A percentile compares a stretch with the other conserved stretches of the same genome.
These are phyloP conservation scores for Ormyrus nitidulus DNA, from an alignment of 2,888 invertebrate species.

Conservation along the genomic window DNA sequence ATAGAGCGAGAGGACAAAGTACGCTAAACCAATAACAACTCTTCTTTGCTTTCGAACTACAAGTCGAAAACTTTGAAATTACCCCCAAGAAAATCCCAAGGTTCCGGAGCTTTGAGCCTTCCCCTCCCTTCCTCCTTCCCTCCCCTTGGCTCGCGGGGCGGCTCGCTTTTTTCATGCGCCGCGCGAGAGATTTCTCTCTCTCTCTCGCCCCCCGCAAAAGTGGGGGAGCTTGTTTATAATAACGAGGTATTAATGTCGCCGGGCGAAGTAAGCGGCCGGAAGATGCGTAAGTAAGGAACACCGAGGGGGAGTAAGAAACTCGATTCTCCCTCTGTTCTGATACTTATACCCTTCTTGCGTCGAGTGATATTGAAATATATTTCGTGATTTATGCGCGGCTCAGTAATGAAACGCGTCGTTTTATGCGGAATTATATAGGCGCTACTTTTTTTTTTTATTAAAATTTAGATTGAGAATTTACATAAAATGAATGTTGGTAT, in stretches of 20 bases:
- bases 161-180: constrained; percentile 18
- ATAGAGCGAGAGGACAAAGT: constrained; percentile 44
- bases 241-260: constrained; percentile 40
- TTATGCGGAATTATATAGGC: neutral
- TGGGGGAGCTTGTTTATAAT: constrained; percentile 32
- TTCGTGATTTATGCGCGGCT: neutral
- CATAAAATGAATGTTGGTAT: neutral
- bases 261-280: constrained; percentile 22
- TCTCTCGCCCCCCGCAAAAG: neutral
- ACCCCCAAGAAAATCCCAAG: constrained; percentile 43
- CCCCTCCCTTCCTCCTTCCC: neutral
- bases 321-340: neutral
- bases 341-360: neutral
- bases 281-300: constrained; percentile 6
- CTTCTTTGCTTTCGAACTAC: constrained; percentile 50
- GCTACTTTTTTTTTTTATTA: neutral
- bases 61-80: constrained; percentile 54
- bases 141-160: neutral
- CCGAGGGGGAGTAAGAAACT: neutral
- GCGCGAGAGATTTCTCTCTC: constrained; percentile 1
- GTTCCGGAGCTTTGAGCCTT: constrained; percentile 37
- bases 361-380: constrained; percentile 16
- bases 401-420: no score
- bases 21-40: constrained; percentile 55
- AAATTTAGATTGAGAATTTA: neutral